Evolutionary conservation across 2,113 vertebrate species (phyloP).

Genomic region (Todiramphus saurophagus): DNA sequence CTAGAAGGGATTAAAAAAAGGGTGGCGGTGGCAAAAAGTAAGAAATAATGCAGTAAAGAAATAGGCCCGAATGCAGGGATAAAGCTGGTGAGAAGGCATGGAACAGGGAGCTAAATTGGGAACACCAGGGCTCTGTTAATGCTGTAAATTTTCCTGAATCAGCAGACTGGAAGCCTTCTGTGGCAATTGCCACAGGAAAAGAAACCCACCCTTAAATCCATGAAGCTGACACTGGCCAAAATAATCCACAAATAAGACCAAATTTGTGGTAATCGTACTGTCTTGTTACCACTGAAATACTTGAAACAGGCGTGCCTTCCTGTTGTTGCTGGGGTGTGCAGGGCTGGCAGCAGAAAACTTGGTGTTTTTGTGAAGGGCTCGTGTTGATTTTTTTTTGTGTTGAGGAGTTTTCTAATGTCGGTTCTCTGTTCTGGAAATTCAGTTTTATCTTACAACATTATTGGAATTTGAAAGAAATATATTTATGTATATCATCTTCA

Average conservation of each 20-base stretch:
- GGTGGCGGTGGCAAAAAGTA: not conserved
- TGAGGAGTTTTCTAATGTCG: not conserved
- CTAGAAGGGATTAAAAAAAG: not conserved
- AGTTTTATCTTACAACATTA: not conserved
- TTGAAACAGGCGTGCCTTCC: not conserved
- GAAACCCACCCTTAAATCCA: constrained; percentile 19
- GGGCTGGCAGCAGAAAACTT: not conserved
- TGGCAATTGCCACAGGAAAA: not conserved
- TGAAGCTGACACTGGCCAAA: not conserved
- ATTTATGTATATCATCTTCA: not conserved
- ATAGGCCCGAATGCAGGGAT: not conserved
- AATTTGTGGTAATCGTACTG: not conserved
- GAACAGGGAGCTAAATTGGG: constrained; percentile 15
- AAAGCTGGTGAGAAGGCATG: not conserved
- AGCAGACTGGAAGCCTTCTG: constrained; percentile 26
- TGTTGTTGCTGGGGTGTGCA: not conserved
- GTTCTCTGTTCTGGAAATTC: not conserved
- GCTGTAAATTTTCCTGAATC: constrained; percentile 17
- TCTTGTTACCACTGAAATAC: not conserved
- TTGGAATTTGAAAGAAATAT: not conserved
- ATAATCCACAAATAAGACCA: not conserved
- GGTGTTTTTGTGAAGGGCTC: not conserved
- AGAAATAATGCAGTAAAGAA: constrained; percentile 27
- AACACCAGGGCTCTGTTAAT: not conserved
- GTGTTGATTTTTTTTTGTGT: not conserved